phyloP scores from a whole-genome alignment of 2,113 vertebrate genomes.

The Phodopus roborovskii region DNA sequence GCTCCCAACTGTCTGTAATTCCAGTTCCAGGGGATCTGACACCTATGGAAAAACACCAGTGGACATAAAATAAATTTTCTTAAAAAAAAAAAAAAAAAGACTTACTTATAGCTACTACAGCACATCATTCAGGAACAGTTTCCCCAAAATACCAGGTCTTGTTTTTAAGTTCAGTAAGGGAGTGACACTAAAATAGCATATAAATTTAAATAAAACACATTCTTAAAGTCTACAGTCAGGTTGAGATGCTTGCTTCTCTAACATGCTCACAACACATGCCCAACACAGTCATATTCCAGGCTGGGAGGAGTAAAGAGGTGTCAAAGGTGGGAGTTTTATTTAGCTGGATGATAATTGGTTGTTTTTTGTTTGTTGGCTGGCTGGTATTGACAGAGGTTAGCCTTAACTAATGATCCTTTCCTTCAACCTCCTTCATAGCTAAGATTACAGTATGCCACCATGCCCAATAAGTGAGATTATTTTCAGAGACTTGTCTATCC shows the following conservation, averaged over 20 bases:
- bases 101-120: neutral
- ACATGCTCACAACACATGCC: neutral
- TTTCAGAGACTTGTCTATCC: constrained; percentile 28
- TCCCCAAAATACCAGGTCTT: constrained; percentile 1
- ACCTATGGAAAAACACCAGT: no score
- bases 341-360: neutral
- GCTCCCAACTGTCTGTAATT: no score
- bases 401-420: neutral
- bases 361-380: neutral
- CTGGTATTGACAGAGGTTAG: neutral
- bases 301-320: neutral
- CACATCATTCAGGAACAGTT: neutral
- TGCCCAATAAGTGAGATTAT: constrained; percentile 8
- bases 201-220: constrained; percentile 57
- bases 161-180: neutral
- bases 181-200: constrained; percentile 28
- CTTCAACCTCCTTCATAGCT: neutral
- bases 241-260: constrained; percentile 48
- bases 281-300: neutral
- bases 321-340: neutral
- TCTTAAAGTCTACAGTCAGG: constrained; percentile 11
- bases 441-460: neutral
- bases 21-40: no score
- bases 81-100: neutral
- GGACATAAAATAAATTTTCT: no score